Base-by-base conservation (phyloP, 2,888 invertebrate species). In the Harpalus rubripes region DNA sequence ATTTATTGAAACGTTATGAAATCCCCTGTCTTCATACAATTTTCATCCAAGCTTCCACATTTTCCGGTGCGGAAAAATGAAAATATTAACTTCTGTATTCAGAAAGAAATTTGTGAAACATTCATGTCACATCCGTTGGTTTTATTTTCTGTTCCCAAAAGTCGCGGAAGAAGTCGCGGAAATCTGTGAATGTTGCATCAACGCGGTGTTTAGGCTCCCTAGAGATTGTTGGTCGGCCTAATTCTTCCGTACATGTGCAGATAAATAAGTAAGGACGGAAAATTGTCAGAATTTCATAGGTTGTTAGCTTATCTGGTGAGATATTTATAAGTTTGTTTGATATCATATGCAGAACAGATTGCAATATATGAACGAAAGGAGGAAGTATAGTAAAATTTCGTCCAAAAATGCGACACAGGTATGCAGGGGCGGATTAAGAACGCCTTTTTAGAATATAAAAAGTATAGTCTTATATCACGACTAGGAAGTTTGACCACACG, bases 61-160 rank as follows among this genome's bases (percentile, higher is more conserved):
- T 12, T 12, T 52, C 44, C 44, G 44, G 4, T 39, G 68, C 68
- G 32, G n/a, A 68, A 68, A 32, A 32, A 68, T 39, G 68, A 39
- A 68, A 68, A 22, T 15, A 68, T 68, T 68, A 68, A 39, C 68
- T 68, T 26, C 26, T 15, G 26, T 68, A 68, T 68, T 68, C 68
- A 68, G 68, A n/a, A 68, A n/a, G 68, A 68, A 15, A 15, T 39
- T 22, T 39, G n/a, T 68, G 15, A 68, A 68, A 68, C n/a, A 68
- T 68, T 68, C 39, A 68, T 68, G 32, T 18, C 72, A 74, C 41
- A 74, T 74, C 16, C 72, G 16, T 15, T 44, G 18, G 44, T 74
- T 74, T 74, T 74, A 41, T 44, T 74, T 74, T 0, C 16, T 10
- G 16, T 59, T 59, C 16, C 16, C 59, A 16, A 59, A 52, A 52